These are phyloP conservation scores for Erebia palarica DNA, from an alignment of 2,888 invertebrate species.

Conservation along the genomic window DNA sequence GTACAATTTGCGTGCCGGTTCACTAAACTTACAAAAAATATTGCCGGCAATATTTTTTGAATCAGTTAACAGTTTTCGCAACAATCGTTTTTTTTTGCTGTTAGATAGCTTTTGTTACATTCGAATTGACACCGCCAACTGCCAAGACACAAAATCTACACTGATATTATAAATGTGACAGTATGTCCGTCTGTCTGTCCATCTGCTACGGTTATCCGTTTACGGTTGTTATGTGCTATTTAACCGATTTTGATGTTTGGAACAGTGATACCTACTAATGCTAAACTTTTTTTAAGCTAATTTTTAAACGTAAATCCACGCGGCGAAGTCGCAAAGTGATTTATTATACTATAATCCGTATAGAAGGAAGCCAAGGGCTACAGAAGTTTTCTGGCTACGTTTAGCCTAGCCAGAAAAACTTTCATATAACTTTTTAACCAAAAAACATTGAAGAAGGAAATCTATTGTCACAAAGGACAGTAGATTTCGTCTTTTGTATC, in stretches of 20 bases:
- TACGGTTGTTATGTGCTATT: no score
- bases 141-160: background rate
- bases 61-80: constrained; percentile 1
- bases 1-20: constrained; percentile 20
- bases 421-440: background rate
- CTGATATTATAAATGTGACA: no score
- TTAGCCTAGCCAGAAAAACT: no score
- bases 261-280: no score
- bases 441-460: background rate
- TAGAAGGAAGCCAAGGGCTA: background rate
- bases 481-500: background rate
- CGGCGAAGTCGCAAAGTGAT: no score
- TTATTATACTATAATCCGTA: no score
- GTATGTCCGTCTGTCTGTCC: no score
- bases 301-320: no score
- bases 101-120: background rate
- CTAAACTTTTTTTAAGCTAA: no score
- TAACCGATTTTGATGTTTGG: no score
- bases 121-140: background rate
- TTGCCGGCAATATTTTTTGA: background rate
- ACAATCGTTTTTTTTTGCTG: background rate
- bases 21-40: constrained; percentile 4
- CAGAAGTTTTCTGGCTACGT: no score
- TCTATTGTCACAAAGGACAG: background rate
- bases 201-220: no score